Percentiles rank a stretch among this genome's conserved stretches.
Evolutionary conservation across 2,113 vertebrate species (phyloP).

Genomic region (Hucho hucho): DNA sequence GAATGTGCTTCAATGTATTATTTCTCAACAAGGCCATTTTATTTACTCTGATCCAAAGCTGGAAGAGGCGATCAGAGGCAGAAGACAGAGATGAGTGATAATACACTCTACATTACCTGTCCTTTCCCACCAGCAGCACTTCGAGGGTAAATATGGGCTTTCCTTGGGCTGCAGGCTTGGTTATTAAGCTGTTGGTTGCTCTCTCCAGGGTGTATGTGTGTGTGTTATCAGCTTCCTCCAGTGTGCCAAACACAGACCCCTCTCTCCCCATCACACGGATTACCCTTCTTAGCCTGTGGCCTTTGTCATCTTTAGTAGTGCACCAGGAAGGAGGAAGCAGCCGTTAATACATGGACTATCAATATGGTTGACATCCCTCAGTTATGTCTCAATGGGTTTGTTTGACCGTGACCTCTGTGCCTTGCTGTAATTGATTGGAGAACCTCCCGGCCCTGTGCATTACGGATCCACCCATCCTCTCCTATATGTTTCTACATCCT

Average conservation of each 20-base stretch:
- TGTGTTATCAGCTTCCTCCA: conserved; percentile 39
- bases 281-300: conserved; percentile 19
- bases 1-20: too few relatives aligned
- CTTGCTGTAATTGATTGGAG: not conserved
- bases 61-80: not conserved
- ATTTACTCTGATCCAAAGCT: not conserved
- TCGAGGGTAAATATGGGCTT: conserved; percentile 29
- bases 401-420: not conserved
- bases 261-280: conserved; percentile 51
- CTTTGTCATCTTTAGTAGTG: conserved; percentile 34
- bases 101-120: conserved; percentile 30
- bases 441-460: not conserved
- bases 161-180: conserved; percentile 1
- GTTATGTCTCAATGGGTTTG: not conserved
- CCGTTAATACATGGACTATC: not conserved
- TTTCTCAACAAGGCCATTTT: too few relatives aligned
- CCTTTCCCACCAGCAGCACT: conserved; percentile 29
- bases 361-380: not conserved
- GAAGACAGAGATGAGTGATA: conserved; percentile 28
- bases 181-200: conserved; percentile 25
- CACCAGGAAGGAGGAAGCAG: conserved; percentile 1
- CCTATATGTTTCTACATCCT: too few relatives aligned
- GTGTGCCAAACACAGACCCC: conserved; percentile 1
- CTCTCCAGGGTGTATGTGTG: not conserved
- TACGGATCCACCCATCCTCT: not conserved